phyloP scores from a whole-genome alignment of 1,140 invertebrate genomes.

The Coptotermes formosanus region DNA sequence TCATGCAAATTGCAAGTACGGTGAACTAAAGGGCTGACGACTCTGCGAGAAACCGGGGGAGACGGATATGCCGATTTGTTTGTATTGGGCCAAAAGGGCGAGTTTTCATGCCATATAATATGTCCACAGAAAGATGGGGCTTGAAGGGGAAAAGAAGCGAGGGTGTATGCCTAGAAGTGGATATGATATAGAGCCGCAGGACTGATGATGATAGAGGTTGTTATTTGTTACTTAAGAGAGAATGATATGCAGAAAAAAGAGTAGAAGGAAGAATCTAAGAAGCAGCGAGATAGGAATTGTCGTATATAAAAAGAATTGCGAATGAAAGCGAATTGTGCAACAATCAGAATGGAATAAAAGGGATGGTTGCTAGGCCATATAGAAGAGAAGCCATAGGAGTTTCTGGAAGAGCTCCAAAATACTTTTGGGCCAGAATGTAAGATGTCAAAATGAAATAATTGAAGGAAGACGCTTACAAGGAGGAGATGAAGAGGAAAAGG shows the following conservation, averaged over 20 bases:
- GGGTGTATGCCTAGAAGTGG: not conserved
- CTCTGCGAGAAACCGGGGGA: not conserved
- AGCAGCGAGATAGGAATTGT: not conserved
- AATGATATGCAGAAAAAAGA: not conserved
- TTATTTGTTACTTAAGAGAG: constrained; percentile 12
- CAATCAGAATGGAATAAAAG: not conserved
- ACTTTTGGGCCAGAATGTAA: not conserved
- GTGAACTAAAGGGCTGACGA: not conserved
- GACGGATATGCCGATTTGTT: constrained; percentile 7
- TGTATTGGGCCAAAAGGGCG: not conserved
- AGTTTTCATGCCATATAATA: constrained; percentile 1
- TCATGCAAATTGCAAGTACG: not conserved
- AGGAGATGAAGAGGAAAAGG: constrained; percentile 5
- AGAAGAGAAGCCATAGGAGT: not conserved
- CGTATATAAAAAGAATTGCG: not conserved
- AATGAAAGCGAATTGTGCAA: constrained; percentile 7
- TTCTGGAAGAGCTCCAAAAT: constrained; percentile 1
- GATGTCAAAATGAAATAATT: not conserved
- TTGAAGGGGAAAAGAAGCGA: not conserved
- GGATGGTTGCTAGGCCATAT: not conserved
- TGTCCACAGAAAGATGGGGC: not conserved
- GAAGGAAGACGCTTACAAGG: constrained; percentile 14
- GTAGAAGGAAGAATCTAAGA: not conserved
- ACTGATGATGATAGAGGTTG: not conserved
- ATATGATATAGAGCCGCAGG: not conserved